Evolutionary conservation across 2,797 vertebrate genomes (phyloP), one percentile per base, ranked within the genome.

Genomic region (Harpagifer antarcticus): DNA sequence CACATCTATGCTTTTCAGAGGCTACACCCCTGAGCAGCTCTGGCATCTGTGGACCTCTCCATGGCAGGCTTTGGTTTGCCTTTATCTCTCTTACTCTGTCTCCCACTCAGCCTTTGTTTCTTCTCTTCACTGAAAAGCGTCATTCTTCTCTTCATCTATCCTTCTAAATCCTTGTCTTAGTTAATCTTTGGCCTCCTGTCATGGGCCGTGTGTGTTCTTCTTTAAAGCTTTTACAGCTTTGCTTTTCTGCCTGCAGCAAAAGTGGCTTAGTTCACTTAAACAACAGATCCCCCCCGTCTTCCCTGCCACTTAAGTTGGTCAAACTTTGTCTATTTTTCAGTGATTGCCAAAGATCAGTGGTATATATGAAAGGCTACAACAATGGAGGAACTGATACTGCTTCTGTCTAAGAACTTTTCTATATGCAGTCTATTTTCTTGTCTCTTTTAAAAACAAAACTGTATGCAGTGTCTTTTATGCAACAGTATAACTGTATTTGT

Each of bases 21-120:
- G 69, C 55, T 60, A 78, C 83, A 72, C 76, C 83, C 59, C 72
- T 72, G 83, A 87, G 86, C 82, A 40, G 72, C 66, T 85, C 72
- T 86, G 75, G 68, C 82, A 84, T 73, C 79, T 72, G 42, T 43
- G 58, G 67, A 73, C 57, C 50, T 43, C 72, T 57, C 57, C 17
- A 33, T 50, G 61, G 67, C 76, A 56, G 57, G 76, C 61, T 56
- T 45, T 66, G 69, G 48, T 31, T 49, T 1, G 45, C 77, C 68
- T 69, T 60, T 23, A 55, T 74, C 71, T 72, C 71, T 72, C 54
- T 58, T 42, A 56, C 47, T 37, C 56, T 47, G 71, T 74, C 59
- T 64, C 55, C 66, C 74, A 76, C 76, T 75, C 70, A 76, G 62
- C 19, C 49, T 74, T 80, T 76, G 71, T 79, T 74, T 61, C 53